Evolutionary conservation across 2,888 invertebrate species (phyloP).

Genomic region (Chelonus formosanus): DNA sequence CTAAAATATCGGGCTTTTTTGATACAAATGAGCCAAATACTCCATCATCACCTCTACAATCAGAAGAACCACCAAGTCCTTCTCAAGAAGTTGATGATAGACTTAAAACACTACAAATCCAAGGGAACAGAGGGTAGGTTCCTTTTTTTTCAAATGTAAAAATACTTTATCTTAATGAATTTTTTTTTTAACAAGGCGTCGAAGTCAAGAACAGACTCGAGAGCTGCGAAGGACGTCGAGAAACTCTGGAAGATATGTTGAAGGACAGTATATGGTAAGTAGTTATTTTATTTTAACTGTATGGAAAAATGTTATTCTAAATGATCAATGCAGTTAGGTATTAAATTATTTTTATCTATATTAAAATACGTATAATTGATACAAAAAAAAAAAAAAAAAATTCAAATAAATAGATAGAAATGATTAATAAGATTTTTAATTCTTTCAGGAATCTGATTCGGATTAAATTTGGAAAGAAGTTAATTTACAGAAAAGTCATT

Average conservation of each 20-base stretch:
- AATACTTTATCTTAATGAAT: constrained; percentile 4
- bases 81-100: constrained; percentile 57
- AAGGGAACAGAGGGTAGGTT: constrained; percentile 50
- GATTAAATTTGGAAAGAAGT: constrained; percentile 42
- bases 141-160: neutral
- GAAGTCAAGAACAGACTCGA: constrained; percentile 53
- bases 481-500: constrained; percentile 23
- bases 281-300: constrained; percentile 1
- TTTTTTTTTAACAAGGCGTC: constrained; percentile 39
- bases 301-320: constrained; percentile 9
- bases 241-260: constrained; percentile 59
- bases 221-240: constrained; percentile 59
- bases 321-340: too few relatives aligned
- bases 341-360: too few relatives aligned
- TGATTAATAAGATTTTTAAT: neutral
- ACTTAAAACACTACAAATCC: constrained; percentile 59
- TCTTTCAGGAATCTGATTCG: constrained; percentile 54
- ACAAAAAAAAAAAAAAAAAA: too few relatives aligned
- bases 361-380: too few relatives aligned
- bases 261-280: constrained; percentile 61
- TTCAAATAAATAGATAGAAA: too few relatives aligned
- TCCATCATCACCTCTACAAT: constrained; percentile 52
- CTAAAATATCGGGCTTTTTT: constrained; percentile 46
- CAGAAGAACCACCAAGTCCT: constrained; percentile 57
- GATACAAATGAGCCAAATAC: constrained; percentile 53